Conservation (phyloP, 2,797 vertebrate species). For the Myripristis murdjan region DNA sequence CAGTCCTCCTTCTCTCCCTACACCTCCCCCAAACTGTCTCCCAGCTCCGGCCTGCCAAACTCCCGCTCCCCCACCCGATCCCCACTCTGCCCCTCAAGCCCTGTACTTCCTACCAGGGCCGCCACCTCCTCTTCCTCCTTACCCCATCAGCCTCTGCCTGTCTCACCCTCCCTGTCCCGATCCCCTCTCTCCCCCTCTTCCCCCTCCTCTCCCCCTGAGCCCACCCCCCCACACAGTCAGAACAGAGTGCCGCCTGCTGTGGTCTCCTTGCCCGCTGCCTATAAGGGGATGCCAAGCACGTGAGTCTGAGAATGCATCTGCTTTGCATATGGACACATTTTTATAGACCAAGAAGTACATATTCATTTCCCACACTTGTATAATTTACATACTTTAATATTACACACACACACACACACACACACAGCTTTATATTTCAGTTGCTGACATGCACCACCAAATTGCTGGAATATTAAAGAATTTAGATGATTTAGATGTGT, state of each 20-base stretch:
- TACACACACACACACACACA: too few relatives aligned
- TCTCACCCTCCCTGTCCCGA: conserved; percentile 63
- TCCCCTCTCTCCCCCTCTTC: conserved; percentile 42
- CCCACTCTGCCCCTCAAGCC: conserved; percentile 56
- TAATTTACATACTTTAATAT: too few relatives aligned
- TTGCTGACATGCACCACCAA: too few relatives aligned
- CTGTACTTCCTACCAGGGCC: conserved; percentile 48
- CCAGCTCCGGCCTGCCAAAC: conserved; percentile 76
- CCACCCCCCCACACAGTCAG: conserved; percentile 42
- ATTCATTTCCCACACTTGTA: not conserved
- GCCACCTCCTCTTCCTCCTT: conserved; percentile 39
- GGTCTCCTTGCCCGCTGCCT: conserved; percentile 76
- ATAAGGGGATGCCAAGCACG: conserved; percentile 75
- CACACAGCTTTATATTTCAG: too few relatives aligned
- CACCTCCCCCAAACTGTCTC: conserved; percentile 69
- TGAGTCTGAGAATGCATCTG: conserved; percentile 61
- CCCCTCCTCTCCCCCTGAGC: conserved; percentile 39
- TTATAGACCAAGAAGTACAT: not conserved
- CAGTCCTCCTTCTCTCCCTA: conserved; percentile 71
- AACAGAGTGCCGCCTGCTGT: conserved; percentile 64
- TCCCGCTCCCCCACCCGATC: conserved; percentile 74
- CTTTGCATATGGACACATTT: not conserved
- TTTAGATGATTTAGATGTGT: too few relatives aligned
- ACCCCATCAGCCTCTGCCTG: conserved; percentile 43
- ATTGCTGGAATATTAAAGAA: too few relatives aligned